Evolutionary conservation across 2,888 invertebrate genomes (phyloP).

Genomic region (Fragum sueziense): DNA sequence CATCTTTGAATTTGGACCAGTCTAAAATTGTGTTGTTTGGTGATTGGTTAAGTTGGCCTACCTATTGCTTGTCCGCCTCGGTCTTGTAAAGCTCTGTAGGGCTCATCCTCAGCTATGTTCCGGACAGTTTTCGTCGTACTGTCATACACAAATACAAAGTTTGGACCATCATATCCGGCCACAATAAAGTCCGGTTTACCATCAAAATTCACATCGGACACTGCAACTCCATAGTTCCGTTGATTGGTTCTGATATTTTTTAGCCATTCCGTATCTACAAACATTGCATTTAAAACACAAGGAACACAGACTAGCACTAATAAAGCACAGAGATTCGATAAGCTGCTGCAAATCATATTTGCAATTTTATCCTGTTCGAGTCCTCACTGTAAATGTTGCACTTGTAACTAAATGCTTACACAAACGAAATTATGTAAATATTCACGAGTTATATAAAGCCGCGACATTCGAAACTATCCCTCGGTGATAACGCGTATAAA

Average conservation of each 20-base stretch:
- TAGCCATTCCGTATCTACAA: constrained; percentile 47
- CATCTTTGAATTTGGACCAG: too few relatives aligned
- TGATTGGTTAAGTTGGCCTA: not conserved
- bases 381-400: too few relatives aligned
- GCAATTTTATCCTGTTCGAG: too few relatives aligned
- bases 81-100: constrained; percentile 69
- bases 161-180: constrained; percentile 73
- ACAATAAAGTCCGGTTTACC: constrained; percentile 75
- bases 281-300: not conserved
- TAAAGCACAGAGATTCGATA: too few relatives aligned
- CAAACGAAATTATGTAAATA: too few relatives aligned
- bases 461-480: too few relatives aligned
- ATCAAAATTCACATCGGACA: constrained; percentile 75
- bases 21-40: too few relatives aligned
- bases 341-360: too few relatives aligned
- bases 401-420: too few relatives aligned
- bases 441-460: too few relatives aligned
- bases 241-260: constrained; percentile 64
- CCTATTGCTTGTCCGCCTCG: constrained; percentile 67
- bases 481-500: too few relatives aligned
- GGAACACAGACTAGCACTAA: not conserved
- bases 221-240: constrained; percentile 75
- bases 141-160: constrained; percentile 74
- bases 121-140: constrained; percentile 50
- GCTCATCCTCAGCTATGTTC: constrained; percentile 68